phyloP scores from a whole-genome alignment of 2,888 invertebrate genomes.

The Cephonodes hylas region DNA sequence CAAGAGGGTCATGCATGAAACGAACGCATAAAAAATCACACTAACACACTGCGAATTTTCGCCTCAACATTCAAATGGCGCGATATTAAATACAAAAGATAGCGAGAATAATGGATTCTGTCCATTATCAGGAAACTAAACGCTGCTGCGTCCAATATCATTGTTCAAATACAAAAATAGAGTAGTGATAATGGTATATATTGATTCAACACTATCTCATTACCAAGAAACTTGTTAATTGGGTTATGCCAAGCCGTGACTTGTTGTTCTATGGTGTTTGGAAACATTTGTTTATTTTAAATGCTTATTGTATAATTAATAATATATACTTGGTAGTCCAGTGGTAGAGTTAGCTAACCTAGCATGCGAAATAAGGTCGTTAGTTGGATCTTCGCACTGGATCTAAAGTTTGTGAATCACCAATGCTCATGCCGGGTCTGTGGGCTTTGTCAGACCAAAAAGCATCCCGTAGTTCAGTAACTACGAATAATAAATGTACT shows the following conservation, averaged over 20 bases:
- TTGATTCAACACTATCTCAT: slow-evolving; percentile 44
- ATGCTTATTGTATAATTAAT: too few species aligned
- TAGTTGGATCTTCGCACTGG: too few species aligned
- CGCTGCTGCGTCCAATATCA: slow-evolving; percentile 34
- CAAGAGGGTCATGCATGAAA: too few species aligned
- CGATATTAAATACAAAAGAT: slow-evolving; percentile 23
- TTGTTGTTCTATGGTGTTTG: slow-evolving; percentile 1
- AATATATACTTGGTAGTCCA: too few species aligned
- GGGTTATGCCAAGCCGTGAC: slow-evolving; percentile 15
- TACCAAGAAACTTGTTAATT: slow-evolving; percentile 45
- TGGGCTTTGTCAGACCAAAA: too few species aligned
- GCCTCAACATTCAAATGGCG: not conserved
- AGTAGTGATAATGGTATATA: slow-evolving; percentile 37
- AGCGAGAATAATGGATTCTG: slow-evolving; percentile 25
- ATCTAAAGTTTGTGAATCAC: too few species aligned
- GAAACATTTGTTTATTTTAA: not conserved
- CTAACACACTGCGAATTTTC: not conserved
- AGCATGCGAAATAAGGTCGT: too few species aligned
- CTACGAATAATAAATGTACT: too few species aligned
- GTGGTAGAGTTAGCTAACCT: too few species aligned
- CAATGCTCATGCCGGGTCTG: too few species aligned
- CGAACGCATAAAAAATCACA: not conserved
- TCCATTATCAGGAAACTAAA: slow-evolving; percentile 37
- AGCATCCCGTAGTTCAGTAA: too few species aligned
- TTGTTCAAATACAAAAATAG: slow-evolving; percentile 41